These are phyloP conservation scores for Tipula vernalis DNA, from an alignment of 2,888 invertebrate species.

Conservation along the genomic window DNA sequence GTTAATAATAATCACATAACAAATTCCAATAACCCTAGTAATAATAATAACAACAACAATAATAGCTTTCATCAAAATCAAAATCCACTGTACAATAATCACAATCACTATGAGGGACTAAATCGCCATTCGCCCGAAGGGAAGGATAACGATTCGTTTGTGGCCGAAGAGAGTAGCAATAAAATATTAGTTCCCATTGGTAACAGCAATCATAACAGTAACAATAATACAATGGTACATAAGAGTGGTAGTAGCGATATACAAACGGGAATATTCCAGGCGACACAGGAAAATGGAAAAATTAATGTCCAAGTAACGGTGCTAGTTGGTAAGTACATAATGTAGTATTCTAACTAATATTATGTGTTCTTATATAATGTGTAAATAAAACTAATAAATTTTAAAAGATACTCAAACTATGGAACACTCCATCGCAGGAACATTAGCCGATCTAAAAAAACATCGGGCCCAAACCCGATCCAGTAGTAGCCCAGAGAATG, in stretches of 20 bases:
- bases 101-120: slow-evolving; percentile 27
- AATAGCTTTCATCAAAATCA: slow-evolving; percentile 8
- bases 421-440: slow-evolving; percentile 26
- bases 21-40: slow-evolving; percentile 14
- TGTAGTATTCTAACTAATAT: background rate
- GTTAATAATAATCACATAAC: slow-evolving; percentile 13
- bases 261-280: slow-evolving; percentile 28
- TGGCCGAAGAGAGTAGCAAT: slow-evolving; percentile 39
- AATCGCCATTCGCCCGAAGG: slow-evolving; percentile 56
- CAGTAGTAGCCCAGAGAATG: slow-evolving; percentile 37
- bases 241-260: slow-evolving; percentile 14
- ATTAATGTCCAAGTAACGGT: slow-evolving; percentile 81
- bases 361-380: background rate
- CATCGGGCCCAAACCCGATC: slow-evolving; percentile 71
- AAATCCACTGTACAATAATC: slow-evolving; percentile 18
- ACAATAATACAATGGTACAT: slow-evolving; percentile 43
- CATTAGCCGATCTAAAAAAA: slow-evolving; percentile 86
- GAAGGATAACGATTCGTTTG: slow-evolving; percentile 61
- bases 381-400: background rate
- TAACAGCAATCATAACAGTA: slow-evolving; percentile 15
- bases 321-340: slow-evolving; percentile 46
- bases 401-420: slow-evolving; percentile 23
- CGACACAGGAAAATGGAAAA: slow-evolving; percentile 63
- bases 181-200: background rate
- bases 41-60: slow-evolving; percentile 13